Conservation (phyloP, 2,113 vertebrate species). For the Calypte anna region DNA sequence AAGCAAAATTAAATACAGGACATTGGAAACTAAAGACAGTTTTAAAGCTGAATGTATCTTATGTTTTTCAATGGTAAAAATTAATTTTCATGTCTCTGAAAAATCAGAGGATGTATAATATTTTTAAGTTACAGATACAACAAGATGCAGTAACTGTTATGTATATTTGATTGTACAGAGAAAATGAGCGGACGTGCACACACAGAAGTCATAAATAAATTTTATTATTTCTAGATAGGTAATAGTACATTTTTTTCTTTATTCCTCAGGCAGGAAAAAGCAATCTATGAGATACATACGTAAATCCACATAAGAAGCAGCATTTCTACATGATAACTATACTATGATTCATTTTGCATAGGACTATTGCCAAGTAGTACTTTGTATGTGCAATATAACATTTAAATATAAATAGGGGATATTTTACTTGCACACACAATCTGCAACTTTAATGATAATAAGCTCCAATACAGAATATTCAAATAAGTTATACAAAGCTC, state of each 20-base stretch:
- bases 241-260: neutral
- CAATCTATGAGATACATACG: neutral
- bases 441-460: neutral
- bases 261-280: neutral
- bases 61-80: neutral
- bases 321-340: neutral
- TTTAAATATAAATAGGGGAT: neutral
- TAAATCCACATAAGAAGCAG: neutral
- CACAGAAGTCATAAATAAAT: rapidly evolving
- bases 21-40: neutral
- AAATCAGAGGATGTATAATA: neutral
- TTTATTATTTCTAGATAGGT: neutral
- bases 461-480: neutral
- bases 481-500: neutral
- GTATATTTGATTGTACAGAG: neutral
- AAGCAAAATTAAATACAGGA: neutral
- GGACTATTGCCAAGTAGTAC: neutral
- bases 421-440: neutral
- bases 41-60: neutral
- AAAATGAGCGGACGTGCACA: neutral
- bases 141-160: neutral
- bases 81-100: neutral
- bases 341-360: neutral
- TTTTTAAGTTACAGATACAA: neutral
- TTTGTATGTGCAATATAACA: neutral